Evolutionary conservation across 2,888 invertebrate species (phyloP).

Genomic region (Epirrita christyi): DNA sequence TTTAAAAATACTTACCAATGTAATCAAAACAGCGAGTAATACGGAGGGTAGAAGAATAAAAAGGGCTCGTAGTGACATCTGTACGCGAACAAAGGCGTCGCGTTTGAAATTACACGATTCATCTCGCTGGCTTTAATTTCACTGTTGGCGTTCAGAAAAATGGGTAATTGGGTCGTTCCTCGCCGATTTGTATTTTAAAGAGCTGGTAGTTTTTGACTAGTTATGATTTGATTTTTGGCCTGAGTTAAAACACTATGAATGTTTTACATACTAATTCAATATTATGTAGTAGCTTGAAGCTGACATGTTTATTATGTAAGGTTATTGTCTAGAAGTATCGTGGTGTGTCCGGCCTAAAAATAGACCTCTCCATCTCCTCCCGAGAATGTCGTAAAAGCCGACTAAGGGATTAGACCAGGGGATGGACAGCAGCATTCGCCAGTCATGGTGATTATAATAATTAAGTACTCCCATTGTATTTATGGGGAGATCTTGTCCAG

Average conservation of each 20-base stretch:
- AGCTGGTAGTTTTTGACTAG: conserved; percentile 25
- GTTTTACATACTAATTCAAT: too few relatives aligned
- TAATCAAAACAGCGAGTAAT: conserved; percentile 50
- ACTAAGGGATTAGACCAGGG: too few relatives aligned
- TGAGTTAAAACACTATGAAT: neutral
- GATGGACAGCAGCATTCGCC: too few relatives aligned
- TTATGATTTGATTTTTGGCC: conserved; percentile 16
- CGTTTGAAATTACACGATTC: conserved; percentile 75
- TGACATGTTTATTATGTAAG: too few relatives aligned
- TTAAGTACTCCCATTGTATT: too few relatives aligned
- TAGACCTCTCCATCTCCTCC: too few relatives aligned
- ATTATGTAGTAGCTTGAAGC: too few relatives aligned
- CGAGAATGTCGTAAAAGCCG: too few relatives aligned
- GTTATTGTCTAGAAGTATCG: too few relatives aligned
- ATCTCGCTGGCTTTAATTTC: conserved; percentile 69
- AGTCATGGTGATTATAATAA: too few relatives aligned
- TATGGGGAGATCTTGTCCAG: too few relatives aligned
- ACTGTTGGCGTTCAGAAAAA: conserved; percentile 64
- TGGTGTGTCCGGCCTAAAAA: too few relatives aligned
- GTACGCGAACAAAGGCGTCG: conserved; percentile 60
- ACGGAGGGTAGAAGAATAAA: conserved; percentile 42
- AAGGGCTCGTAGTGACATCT: conserved; percentile 59
- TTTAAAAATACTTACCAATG: conserved; percentile 39
- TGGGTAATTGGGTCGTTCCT: conserved; percentile 67
- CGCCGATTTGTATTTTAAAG: conserved; percentile 42